Evolutionary conservation across 2,888 invertebrate species (phyloP), one percentile per base, ranked within the genome.

Genomic region (Macrophya alboannulata): DNA sequence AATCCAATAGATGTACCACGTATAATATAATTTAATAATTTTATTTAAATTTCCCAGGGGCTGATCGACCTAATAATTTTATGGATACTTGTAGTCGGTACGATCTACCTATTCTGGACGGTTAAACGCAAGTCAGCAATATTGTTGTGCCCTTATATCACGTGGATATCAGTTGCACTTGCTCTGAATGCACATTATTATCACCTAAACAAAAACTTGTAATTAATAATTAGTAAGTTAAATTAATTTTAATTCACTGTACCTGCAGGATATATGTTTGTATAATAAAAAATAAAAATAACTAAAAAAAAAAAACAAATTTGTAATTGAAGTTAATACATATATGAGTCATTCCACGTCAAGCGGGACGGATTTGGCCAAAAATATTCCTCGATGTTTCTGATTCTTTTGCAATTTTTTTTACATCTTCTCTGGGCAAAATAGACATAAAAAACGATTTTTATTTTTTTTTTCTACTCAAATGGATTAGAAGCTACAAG

Each of bases 151-250:
- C 83, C 83, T 17, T 83, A 83, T 62, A 65, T 83, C 4, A 15
- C 37, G 10, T 83, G 83, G 83, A 4, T 83, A 2, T 31, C 83
- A 48, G 12, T 83, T 12, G 83, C 83, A 5, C n/a, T 62, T 6
- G 83, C 68, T 51, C 48, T 83, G 45, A 83, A 83, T 48, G 15
- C 68, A 12, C 25, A 83, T 31, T 83, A 83, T 68, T 68, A 68
- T 31, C 25, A 48, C 45, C 48, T 83, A 5, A 83, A 83, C 48
- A 65, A 48, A 12, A 31, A 83, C 31, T 10, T 31, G 6, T 48
- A 31, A 82, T 21, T 82, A 17, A 77, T 82, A 17, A 77, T 55
- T 51, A 10, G 8, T n/a, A 6, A 55, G 6, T n/a, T n/a, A 55
- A 31, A 3, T 12, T 9, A 12, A 76, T 40, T 25, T 25, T 25